Evolutionary conservation across 2,797 vertebrate species (phyloP), one percentile per base, ranked within the genome.

Genomic region (Centropyge bicolor): DNA sequence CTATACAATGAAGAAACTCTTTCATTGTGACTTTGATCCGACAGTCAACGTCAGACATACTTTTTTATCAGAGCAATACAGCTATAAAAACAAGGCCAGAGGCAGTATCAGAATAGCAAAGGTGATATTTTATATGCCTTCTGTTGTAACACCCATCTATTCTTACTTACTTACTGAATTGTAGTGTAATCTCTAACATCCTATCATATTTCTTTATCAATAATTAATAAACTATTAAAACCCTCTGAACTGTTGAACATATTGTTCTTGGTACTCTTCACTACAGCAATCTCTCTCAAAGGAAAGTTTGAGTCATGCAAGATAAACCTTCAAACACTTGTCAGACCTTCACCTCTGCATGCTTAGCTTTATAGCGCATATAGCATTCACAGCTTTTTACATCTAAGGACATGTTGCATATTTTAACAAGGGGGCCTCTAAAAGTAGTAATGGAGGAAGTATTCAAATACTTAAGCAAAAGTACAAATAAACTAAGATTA

Each of bases 1-100:
- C 10, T 19, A 3, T 11, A 40, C 10, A 67, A 8, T 51, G 1
- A 65, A 2, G 61, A 9, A n/a, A n/a, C 10, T 41, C 1, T 48
- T 41, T 62, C 31, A 54, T 63, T 54, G 13, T 38, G 54, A 31
- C 76, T 70, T 75, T 81, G 51, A 69, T 41, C 59, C 27, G n/a
- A 64, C 49, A n/a, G n/a, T n/a, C n/a, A n/a, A n/a, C n/a, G 45
- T 16, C 20, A 65, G 16, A 55, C 5, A 31, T 40, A 17, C 4
- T 38, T 74, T 84, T 80, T 31, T n/a, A 86, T 84, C 24, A 63
- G 22, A 56, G n/a, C 35, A 45, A 27, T 20, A 27, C 24, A 62
- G 36, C 35, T 69, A 83, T 75, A 81, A 81, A 24, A 70, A 59
- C 46, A 78, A 76, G 69, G 68, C 6, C 74, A 76, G 16, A 36